Conservation (phyloP, 1,140 invertebrate genomes). For the Drosophila arawakana region DNA sequence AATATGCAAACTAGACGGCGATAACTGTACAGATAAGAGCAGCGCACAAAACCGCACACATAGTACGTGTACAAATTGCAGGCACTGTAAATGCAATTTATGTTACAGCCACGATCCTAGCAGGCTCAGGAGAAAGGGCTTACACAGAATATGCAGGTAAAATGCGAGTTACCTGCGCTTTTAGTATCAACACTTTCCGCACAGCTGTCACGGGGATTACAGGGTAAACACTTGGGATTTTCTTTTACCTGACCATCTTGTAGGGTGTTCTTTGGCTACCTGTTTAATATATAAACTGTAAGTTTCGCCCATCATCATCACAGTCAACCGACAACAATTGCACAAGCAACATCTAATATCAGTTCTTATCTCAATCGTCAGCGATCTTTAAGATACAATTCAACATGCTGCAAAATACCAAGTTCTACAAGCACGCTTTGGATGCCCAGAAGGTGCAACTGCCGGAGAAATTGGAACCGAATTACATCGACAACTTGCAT, state of each 20-base stretch:
- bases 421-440: constrained; percentile 47
- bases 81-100: constrained; percentile 65
- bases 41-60: neutral
- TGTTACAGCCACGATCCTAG: constrained; percentile 54
- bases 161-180: constrained; percentile 17
- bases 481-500: constrained; percentile 69
- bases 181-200: constrained; percentile 10
- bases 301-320: neutral
- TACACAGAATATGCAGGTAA: neutral
- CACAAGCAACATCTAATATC: constrained; percentile 13
- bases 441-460: constrained; percentile 35
- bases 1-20: constrained; percentile 79
- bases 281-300: constrained; percentile 36
- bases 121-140: constrained; percentile 7
- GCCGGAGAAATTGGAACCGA: constrained; percentile 31
- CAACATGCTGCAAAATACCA: constrained; percentile 44
- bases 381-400: neutral
- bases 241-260: neutral
- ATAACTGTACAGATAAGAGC: constrained; percentile 81
- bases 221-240: neutral
- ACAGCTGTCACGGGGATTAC: constrained; percentile 29
- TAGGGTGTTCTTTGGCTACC: constrained; percentile 14
- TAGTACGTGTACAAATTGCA: constrained; percentile 67
- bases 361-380: neutral
- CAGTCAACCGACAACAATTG: constrained; percentile 20